These are phyloP conservation scores for Formicarius rufipectus DNA, from an alignment of 2,113 vertebrate species.

Conservation along the genomic window DNA sequence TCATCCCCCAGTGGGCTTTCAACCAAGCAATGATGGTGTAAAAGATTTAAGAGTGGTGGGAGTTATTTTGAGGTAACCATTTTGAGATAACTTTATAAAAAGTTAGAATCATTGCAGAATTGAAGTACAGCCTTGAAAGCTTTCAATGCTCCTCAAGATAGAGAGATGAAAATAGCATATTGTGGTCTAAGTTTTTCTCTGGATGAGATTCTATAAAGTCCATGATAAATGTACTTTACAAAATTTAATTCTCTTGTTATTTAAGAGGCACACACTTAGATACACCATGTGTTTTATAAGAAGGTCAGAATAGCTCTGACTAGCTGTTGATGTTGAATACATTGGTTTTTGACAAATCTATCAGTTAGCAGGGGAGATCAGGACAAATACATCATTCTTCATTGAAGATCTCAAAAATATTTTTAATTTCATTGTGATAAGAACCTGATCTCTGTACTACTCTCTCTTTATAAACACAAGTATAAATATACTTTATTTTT, in stretches of 20 bases:
- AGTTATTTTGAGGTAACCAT: neutral
- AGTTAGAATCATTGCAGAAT: neutral
- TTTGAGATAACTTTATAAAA: neutral
- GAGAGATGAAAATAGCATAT: neutral
- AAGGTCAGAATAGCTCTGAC: neutral
- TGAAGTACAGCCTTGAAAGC: neutral
- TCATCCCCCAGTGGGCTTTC: neutral
- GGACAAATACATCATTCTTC: neutral
- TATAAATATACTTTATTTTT: neutral
- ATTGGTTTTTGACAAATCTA: neutral
- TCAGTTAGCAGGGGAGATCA: neutral
- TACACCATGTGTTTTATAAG: neutral
- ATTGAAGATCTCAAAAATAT: neutral
- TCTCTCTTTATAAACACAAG: neutral
- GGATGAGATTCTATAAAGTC: neutral
- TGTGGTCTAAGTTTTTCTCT: neutral
- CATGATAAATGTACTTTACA: neutral
- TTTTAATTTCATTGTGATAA: neutral
- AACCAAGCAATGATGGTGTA: neutral
- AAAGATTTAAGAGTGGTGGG: neutral
- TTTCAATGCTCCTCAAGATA: neutral
- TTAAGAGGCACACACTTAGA: neutral
- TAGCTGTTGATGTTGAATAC: neutral
- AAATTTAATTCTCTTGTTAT: neutral
- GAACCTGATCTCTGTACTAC: neutral